phyloP scores from a whole-genome alignment of 2,113 vertebrate species.

The Gallinago media region DNA sequence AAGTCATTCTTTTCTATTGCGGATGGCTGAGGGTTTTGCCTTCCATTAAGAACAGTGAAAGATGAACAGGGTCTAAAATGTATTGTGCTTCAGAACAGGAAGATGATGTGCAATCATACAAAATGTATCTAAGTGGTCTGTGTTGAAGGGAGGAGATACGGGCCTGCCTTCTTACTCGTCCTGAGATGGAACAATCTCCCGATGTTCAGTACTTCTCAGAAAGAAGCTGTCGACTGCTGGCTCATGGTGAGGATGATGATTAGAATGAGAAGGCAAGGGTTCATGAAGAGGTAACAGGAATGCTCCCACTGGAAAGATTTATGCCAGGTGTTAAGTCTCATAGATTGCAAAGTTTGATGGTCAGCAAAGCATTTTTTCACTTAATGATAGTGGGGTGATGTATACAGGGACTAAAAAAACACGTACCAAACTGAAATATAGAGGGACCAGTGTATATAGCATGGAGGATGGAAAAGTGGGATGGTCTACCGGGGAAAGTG shows the following conservation, averaged over 20 bases:
- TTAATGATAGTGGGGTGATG: not conserved
- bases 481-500: not conserved
- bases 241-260: not conserved
- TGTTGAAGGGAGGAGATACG: not conserved
- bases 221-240: not conserved
- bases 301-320: not conserved
- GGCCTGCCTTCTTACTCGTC: not conserved
- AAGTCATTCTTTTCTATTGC: not conserved
- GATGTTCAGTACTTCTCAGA: not conserved
- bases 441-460: not conserved
- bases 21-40: rapidly evolving
- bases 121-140: not conserved
- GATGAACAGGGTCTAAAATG: not conserved
- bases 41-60: not conserved
- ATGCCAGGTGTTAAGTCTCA: not conserved
- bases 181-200: not conserved
- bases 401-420: not conserved
- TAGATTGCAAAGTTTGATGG: not conserved
- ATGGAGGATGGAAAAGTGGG: not conserved
- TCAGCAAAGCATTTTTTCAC: not conserved
- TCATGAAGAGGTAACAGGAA: not conserved
- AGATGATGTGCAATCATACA: not conserved
- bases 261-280: not conserved
- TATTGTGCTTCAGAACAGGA: not conserved
- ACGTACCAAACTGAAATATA: not conserved